Conservation (phyloP, 2,797 vertebrate genomes). For the Melanotaenia boesemani region DNA sequence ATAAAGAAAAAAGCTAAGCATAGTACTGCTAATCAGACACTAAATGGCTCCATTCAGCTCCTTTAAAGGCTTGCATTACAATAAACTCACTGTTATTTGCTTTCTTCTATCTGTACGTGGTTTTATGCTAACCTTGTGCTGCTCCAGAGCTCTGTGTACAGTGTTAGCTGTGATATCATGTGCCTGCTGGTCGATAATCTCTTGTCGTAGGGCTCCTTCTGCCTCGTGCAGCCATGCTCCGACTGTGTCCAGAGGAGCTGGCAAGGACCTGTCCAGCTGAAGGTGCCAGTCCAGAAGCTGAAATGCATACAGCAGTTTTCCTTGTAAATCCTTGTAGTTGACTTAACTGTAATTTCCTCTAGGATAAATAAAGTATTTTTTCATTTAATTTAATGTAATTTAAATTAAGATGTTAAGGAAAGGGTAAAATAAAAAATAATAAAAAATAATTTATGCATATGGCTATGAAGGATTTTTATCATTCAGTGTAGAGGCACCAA, state of each 20-base stretch:
- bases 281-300: slow-evolving; percentile 95
- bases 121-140: slow-evolving; percentile 88
- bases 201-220: slow-evolving; percentile 90
- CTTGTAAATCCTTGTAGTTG: too few relatives aligned
- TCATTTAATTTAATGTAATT: too few relatives aligned
- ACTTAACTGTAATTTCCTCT: too few relatives aligned
- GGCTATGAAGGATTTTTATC: too few relatives aligned
- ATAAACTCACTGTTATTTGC: neutral
- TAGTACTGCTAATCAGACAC: neutral
- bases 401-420: neutral
- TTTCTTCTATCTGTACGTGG: neutral
- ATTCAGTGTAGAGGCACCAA: neutral
- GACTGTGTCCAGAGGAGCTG: slow-evolving; percentile 90
- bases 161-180: slow-evolving; percentile 90
- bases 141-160: slow-evolving; percentile 89
- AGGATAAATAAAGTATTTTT: too few relatives aligned
- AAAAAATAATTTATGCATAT: neutral
- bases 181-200: slow-evolving; percentile 87
- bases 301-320: slow-evolving; percentile 30
- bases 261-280: slow-evolving; percentile 92
- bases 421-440: neutral
- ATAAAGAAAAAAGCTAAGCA: neutral
- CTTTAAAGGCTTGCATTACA: neutral
- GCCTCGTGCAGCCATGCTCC: slow-evolving; percentile 92
- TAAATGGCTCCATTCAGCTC: neutral